Evolutionary conservation across 1,140 invertebrate genomes (phyloP).

Genomic region (Archegozetes longisetosus): DNA sequence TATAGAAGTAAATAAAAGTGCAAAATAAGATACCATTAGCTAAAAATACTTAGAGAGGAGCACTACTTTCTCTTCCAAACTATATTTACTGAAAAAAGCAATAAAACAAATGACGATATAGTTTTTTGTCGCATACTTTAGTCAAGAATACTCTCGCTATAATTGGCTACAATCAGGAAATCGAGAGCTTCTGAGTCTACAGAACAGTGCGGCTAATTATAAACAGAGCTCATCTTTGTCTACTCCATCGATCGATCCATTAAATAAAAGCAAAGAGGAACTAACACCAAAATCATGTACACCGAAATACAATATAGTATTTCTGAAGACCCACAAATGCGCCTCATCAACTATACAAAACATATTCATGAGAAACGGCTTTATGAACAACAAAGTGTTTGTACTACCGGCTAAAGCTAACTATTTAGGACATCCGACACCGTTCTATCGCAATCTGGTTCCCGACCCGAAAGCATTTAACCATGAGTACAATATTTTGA

Average conservation of each 20-base stretch:
- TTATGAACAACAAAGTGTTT: slow-evolving; percentile 27
- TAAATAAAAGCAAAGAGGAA: no score
- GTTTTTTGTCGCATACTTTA: no score
- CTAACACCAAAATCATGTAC: slow-evolving; percentile 16
- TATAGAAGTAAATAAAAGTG: no score
- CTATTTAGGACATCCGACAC: slow-evolving; percentile 28
- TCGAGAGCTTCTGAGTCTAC: neutral
- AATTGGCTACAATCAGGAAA: neutral
- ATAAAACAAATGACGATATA: no score
- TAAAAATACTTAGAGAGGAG: no score
- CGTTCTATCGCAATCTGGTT: slow-evolving; percentile 22
- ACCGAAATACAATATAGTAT: slow-evolving; percentile 24
- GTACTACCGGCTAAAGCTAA: slow-evolving; percentile 28
- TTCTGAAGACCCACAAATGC: slow-evolving; percentile 36
- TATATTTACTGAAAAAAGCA: no score
- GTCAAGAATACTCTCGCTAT: neutral
- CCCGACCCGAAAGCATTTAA: slow-evolving; percentile 10
- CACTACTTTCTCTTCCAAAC: no score
- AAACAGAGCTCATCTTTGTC: neutral
- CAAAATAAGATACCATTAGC: no score
- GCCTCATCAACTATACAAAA: slow-evolving; percentile 35
- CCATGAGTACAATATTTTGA: slow-evolving; percentile 23
- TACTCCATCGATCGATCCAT: no score
- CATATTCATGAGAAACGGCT: slow-evolving; percentile 32
- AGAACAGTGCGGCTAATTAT: neutral